Evolutionary conservation across 2,113 vertebrate genomes (phyloP).

Genomic region (Jacana jacana): DNA sequence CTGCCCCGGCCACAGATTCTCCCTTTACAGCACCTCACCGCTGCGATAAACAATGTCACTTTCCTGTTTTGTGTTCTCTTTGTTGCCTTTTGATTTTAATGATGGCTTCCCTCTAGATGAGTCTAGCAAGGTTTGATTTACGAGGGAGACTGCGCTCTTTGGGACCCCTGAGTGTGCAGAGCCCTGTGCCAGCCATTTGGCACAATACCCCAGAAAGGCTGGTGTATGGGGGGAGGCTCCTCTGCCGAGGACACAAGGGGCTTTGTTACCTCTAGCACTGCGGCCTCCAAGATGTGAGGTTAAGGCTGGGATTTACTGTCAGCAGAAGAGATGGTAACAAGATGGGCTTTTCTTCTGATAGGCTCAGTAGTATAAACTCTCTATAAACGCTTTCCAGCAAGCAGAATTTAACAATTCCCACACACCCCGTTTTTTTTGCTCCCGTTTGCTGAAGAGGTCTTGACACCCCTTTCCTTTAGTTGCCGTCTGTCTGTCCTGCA

Average conservation of each 20-base stretch:
- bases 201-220: not conserved
- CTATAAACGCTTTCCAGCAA: not conserved
- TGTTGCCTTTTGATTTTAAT: not conserved
- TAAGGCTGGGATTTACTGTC: not conserved
- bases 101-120: not conserved
- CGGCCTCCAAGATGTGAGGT: not conserved
- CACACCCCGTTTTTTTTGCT: not conserved
- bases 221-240: not conserved
- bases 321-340: too few species aligned
- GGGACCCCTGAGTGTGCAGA: too few species aligned
- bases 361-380: fast-evolving
- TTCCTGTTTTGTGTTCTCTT: not conserved
- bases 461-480: not conserved
- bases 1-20: not conserved
- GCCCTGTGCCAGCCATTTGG: not conserved
- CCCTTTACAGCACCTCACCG: not conserved
- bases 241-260: too few species aligned
- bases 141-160: fast-evolving
- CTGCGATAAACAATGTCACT: fast-evolving
- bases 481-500: fast-evolving
- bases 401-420: too few species aligned
- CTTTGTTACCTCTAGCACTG: not conserved
- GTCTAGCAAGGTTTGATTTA: not conserved
- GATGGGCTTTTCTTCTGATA: not conserved
- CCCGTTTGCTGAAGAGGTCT: not conserved